phyloP scores from a whole-genome alignment of 2,888 invertebrate species.

The Acrobasis consociella region DNA sequence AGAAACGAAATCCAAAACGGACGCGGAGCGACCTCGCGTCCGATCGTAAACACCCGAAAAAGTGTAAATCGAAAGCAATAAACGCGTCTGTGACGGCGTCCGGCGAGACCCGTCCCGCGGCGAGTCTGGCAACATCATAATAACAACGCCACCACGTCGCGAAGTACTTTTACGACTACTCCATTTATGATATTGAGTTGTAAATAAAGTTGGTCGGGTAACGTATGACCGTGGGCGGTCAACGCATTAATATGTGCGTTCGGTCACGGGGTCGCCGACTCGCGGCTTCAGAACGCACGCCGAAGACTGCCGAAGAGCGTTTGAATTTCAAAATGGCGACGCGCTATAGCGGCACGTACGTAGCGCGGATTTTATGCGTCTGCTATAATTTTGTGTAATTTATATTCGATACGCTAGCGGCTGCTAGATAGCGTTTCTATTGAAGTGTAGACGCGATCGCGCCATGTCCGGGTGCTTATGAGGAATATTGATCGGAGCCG shows the following conservation, averaged over 20 bases:
- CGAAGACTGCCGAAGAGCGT: slow-evolving; percentile 36
- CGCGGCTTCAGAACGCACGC: slow-evolving; percentile 51
- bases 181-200: slow-evolving; percentile 45
- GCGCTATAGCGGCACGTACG: slow-evolving; percentile 47
- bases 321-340: slow-evolving; percentile 60
- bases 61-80: slow-evolving; percentile 74
- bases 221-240: slow-evolving; percentile 74
- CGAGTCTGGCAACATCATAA: slow-evolving; percentile 52
- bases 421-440: slow-evolving; percentile 69
- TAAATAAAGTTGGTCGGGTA: slow-evolving; percentile 60
- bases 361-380: slow-evolving; percentile 63
- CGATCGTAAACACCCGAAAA: slow-evolving; percentile 73
- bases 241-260: slow-evolving; percentile 74
- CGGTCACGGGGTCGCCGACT: slow-evolving; percentile 73
- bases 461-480: slow-evolving; percentile 63
- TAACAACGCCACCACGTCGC: slow-evolving; percentile 38
- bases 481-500: slow-evolving; percentile 63
- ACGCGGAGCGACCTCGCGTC: slow-evolving; percentile 68
- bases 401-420: slow-evolving; percentile 75
- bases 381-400: slow-evolving; percentile 74
- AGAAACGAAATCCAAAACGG: slow-evolving; percentile 65
- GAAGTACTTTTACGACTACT: slow-evolving; percentile 42
- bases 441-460: slow-evolving; percentile 64
- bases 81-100: slow-evolving; percentile 65
- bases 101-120: slow-evolving; percentile 41